Base-by-base conservation (phyloP, 2,797 vertebrate species). In the Danio albolineatus region DNA sequence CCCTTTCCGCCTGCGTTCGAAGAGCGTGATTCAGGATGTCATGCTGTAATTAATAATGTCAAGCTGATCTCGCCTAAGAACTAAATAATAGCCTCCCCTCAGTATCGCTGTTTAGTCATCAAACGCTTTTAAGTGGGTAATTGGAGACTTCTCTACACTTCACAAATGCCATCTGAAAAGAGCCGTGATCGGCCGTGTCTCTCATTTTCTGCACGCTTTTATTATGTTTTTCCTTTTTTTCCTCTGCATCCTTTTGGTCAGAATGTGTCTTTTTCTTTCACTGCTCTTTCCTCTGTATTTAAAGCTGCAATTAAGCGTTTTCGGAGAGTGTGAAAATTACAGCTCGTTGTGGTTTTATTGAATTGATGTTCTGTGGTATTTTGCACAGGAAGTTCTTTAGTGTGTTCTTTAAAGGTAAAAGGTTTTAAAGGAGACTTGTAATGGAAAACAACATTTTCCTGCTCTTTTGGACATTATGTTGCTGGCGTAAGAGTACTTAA, bases 111-210 rank as follows among this genome's bases (percentile, higher is more conserved):
- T 84, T 89, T 87, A 88, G 88, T 88, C 87, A 87, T 89, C 87
- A 87, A 85, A 86, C 85, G 86, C 80, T 84, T 87, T 86, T 87
- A 88, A 88, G 86, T 88, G 87, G 88, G 83, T 89, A 89, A 89
- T 88, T 88, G 87, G 83, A 82, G 82, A 87, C 86, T 88, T 86
- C 83, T 85, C 81, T 73, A 74, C 82, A 84, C 86, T 79, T 86
- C 77, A 85, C 80, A 86, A 86, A 85, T 82, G 82, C 72, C 77
- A 79, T 81, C 77, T 70, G 79, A 86, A 83, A 88, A 81, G 80
- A 82, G 82, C 78, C 59, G 77, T 65, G 83, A 87, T 85, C 65
- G 76, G 70, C 66, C 84, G 66, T 76, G 44, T 71, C 73, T 73
- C 61, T 78, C 69, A 36, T 69, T 49, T 65, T 43, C 59, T 0